Conservation (phyloP, 2,113 vertebrate species). For the Apus apus region DNA sequence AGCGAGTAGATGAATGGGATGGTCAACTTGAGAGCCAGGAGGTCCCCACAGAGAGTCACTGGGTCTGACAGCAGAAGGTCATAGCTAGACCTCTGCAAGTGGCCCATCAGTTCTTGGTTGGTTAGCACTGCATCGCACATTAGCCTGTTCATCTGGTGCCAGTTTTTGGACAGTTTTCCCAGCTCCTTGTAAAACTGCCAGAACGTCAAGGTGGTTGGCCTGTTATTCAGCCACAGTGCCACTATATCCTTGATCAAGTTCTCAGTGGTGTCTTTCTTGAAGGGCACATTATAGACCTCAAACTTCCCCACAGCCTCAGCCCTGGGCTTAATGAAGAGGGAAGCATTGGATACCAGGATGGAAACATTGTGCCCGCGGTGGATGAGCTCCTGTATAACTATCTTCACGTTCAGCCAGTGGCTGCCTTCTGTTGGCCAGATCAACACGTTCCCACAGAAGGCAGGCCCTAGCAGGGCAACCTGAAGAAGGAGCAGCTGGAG, state of each 20-base stretch:
- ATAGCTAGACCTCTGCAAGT: slow-evolving; percentile 54
- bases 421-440: slow-evolving; percentile 82
- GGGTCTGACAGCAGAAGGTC: slow-evolving; percentile 76
- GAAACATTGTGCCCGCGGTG: slow-evolving; percentile 75
- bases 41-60: slow-evolving; percentile 70
- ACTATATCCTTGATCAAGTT: slow-evolving; percentile 36
- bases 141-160: slow-evolving; percentile 47
- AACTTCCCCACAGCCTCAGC: slow-evolving; percentile 18
- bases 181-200: slow-evolving; percentile 73
- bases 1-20: slow-evolving; percentile 76
- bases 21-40: slow-evolving; percentile 74
- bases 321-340: slow-evolving; percentile 67
- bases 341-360: slow-evolving; percentile 59
- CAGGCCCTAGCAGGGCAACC: slow-evolving; percentile 26
- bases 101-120: slow-evolving; percentile 69
- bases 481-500: slow-evolving; percentile 66
- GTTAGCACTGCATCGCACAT: slow-evolving; percentile 68
- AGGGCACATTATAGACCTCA: slow-evolving; percentile 69
- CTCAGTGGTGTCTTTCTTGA: background rate
- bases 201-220: slow-evolving; percentile 65
- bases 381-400: slow-evolving; percentile 73
- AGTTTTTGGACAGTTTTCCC: slow-evolving; percentile 18
- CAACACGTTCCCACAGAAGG: slow-evolving; percentile 76
- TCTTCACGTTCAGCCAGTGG: slow-evolving; percentile 82
- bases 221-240: slow-evolving; percentile 73